Evolutionary conservation across 2,797 vertebrate genomes (phyloP), one percentile per base, ranked within the genome.

Genomic region (Gadopsis bispinosus): DNA sequence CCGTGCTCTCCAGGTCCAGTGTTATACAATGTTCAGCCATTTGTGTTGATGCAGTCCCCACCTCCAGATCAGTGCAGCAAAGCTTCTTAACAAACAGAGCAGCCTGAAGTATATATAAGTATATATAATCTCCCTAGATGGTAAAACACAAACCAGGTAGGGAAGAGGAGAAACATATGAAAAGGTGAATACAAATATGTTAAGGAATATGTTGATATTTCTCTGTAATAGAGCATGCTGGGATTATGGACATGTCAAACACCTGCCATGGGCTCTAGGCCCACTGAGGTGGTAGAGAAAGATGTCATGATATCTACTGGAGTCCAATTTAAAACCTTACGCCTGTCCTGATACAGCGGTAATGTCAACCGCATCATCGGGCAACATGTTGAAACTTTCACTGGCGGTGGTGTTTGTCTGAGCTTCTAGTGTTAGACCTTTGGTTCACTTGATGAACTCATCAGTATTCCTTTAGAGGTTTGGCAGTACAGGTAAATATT

Each of bases 161-260:
- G 45, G 35, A 66, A 48, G 8, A 50, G 16, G 45, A 77, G 59
- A 22, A 20, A 69, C 43, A 31, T 56, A 63, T 35, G 20, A 66
- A 51, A 55, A 22, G 43, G 56, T 58, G 41, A 83, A 76, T 55
- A 51, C 60, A 47, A 26, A 73, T 80, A 22, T 26, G 26, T 26
- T 58, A 51, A 17, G 56, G 48, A 67, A 65, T 53, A 47, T 35
- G 48, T 41, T 87, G 56, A 72, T 53, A 59, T 61, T 53, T 67
- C 31, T 69, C 51, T 70, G 55, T 22, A 62, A 2, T 47, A 59
- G 26, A 56, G 53, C 73, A 69, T 22, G 39, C 70, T 77, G 79
- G 43, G 61, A 84, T 83, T 84, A 78, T 83, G 86, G 54, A 51
- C 60, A 19, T 70, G 58, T 84, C 75, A 83, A 45, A 71, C 55